Conservation (phyloP, 2,113 vertebrate species). For the Anoura caudifer region DNA sequence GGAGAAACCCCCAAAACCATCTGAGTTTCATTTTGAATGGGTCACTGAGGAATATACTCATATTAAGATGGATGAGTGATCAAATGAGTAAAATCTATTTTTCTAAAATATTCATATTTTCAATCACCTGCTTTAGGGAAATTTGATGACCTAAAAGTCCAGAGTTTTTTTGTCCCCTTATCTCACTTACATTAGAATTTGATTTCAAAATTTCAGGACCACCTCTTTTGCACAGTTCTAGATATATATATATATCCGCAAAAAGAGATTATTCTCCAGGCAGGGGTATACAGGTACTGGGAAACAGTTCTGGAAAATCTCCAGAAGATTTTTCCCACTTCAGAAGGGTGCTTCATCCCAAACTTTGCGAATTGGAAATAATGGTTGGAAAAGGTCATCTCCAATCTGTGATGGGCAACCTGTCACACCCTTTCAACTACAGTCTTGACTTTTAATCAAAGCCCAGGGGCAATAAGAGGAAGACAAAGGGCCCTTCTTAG, state of each 20-base stretch:
- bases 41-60: neutral
- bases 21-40: slow-evolving; percentile 34
- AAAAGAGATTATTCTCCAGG: neutral
- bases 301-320: neutral
- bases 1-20: slow-evolving; percentile 19
- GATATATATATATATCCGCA: neutral
- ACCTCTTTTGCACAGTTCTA: slow-evolving; percentile 14
- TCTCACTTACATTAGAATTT: slow-evolving; percentile 14
- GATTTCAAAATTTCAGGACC: slow-evolving; percentile 16
- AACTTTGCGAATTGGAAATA: neutral
- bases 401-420: neutral
- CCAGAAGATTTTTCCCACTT: neutral
- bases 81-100: slow-evolving; percentile 1
- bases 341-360: neutral
- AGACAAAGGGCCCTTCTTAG: slow-evolving; percentile 48
- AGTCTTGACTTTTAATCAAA: neutral
- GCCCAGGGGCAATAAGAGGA: neutral
- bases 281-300: neutral
- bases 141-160: neutral
- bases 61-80: neutral
- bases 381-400: slow-evolving; percentile 16
- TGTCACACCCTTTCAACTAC: neutral
- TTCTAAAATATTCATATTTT: slow-evolving; percentile 46
- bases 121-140: slow-evolving; percentile 21
- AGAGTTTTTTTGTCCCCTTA: neutral